phyloP scores from a whole-genome alignment of 2,113 vertebrate species.

The Fukomys damarensis region DNA sequence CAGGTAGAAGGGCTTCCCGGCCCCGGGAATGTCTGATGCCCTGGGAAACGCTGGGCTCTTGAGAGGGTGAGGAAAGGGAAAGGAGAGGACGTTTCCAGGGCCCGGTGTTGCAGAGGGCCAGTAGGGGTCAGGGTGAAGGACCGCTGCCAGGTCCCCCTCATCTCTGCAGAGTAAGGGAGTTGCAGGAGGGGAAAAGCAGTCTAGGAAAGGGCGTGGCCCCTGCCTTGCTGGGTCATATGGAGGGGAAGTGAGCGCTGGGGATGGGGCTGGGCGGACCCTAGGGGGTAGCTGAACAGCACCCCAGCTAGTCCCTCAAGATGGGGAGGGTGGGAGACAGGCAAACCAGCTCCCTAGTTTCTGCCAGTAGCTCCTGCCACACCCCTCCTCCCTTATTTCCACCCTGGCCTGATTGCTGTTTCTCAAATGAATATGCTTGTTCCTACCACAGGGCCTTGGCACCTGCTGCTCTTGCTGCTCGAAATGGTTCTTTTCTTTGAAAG shows the following conservation, averaged over 20 bases:
- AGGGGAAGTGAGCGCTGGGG: slow-evolving; percentile 58
- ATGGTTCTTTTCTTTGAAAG: background rate
- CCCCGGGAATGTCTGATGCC: background rate
- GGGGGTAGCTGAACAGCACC: background rate
- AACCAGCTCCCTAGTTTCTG: background rate
- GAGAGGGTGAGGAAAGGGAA: background rate
- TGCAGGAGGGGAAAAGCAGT: fast-evolving
- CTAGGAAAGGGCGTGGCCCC: background rate
- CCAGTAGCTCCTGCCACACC: background rate
- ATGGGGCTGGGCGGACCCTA: background rate
- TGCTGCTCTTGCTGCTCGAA: background rate
- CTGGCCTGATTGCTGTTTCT: background rate
- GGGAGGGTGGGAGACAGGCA: background rate
- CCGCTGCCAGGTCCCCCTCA: background rate
- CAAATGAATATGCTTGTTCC: background rate
- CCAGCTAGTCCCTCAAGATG: background rate
- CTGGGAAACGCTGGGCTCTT: background rate
- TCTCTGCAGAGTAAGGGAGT: background rate
- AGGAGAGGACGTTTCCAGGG: background rate
- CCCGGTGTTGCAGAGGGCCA: fast-evolving
- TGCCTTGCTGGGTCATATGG: background rate
- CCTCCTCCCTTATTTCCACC: background rate
- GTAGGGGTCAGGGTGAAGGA: background rate
- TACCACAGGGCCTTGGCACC: background rate
- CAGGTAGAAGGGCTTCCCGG: background rate